These are phyloP conservation scores for Nesoenas mayeri DNA, from an alignment of 2,113 vertebrate species.

Conservation along the genomic window DNA sequence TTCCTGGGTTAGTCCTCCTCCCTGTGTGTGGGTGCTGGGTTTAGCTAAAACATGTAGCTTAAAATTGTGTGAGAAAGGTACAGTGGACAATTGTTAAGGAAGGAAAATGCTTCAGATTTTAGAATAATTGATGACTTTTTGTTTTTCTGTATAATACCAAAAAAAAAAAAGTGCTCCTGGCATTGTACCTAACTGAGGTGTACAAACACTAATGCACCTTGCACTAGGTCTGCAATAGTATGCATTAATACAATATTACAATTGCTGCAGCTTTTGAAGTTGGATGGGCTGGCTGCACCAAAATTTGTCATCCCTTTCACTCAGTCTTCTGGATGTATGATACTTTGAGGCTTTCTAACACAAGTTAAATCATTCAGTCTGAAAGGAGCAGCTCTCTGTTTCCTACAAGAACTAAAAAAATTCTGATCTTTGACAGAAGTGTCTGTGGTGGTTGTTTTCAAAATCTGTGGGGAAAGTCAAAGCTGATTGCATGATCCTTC, in stretches of 20 bases:
- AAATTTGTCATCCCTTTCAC: background rate
- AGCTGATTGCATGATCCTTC: background rate
- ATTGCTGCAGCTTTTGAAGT: background rate
- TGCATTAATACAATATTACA: background rate
- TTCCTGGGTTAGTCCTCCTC: background rate
- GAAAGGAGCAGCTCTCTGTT: background rate
- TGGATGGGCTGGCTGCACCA: background rate
- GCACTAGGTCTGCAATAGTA: background rate
- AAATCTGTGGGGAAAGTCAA: background rate
- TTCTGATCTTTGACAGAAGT: background rate
- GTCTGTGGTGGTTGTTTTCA: background rate
- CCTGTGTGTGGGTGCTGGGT: background rate
- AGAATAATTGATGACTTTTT: background rate
- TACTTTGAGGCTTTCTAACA: background rate
- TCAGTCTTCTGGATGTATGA: background rate
- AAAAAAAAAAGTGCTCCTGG: background rate
- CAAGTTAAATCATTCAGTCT: background rate
- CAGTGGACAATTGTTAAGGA: background rate
- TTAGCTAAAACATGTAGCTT: background rate
- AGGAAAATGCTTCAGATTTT: background rate
- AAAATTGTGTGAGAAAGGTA: background rate
- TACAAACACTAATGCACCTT: background rate
- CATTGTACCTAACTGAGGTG: background rate
- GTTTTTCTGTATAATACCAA: background rate
- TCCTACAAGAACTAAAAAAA: background rate